phyloP scores from a whole-genome alignment of 2,888 invertebrate genomes.

The Acrobasis consociella region DNA sequence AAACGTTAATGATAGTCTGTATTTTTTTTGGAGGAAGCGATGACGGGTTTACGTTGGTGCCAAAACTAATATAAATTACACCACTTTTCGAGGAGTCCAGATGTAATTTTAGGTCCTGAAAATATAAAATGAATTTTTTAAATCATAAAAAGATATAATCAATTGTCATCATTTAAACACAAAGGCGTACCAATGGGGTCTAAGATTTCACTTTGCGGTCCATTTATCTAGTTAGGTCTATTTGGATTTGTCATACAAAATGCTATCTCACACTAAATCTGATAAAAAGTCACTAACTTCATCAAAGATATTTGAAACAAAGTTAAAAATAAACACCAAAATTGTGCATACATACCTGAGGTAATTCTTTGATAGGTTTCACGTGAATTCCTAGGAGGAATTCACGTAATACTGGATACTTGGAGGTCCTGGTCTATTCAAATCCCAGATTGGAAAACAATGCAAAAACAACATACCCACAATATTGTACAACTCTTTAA shows the following conservation, averaged over 20 bases:
- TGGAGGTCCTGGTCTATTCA: conserved; percentile 59
- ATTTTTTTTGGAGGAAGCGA: conserved; percentile 50
- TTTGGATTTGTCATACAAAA: no score
- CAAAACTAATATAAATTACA: conserved; percentile 70
- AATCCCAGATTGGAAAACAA: conserved; percentile 54
- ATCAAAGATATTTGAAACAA: no score
- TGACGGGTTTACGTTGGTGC: conserved; percentile 57
- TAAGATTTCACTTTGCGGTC: not conserved
- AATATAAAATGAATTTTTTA: not conserved
- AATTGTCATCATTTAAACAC: not conserved
- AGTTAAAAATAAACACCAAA: not conserved
- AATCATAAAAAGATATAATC: not conserved
- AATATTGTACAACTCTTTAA: conserved; percentile 39
- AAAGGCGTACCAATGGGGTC: not conserved
- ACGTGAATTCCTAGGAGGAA: conserved; percentile 62
- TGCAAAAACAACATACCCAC: conserved; percentile 63
- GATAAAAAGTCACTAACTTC: no score
- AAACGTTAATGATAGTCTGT: conserved; percentile 49
- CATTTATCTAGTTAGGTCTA: no score
- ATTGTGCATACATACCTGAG: conserved; percentile 46
- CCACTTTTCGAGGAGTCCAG: conserved; percentile 61
- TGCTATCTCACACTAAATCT: no score
- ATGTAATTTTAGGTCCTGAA: conserved; percentile 56
- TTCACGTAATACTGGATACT: conserved; percentile 60
- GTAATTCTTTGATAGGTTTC: conserved; percentile 53